Percentiles rank a stretch among this genome's conserved stretches.
Conservation (phyloP, 2,113 vertebrate genomes). For the Peucedramus taeniatus region DNA sequence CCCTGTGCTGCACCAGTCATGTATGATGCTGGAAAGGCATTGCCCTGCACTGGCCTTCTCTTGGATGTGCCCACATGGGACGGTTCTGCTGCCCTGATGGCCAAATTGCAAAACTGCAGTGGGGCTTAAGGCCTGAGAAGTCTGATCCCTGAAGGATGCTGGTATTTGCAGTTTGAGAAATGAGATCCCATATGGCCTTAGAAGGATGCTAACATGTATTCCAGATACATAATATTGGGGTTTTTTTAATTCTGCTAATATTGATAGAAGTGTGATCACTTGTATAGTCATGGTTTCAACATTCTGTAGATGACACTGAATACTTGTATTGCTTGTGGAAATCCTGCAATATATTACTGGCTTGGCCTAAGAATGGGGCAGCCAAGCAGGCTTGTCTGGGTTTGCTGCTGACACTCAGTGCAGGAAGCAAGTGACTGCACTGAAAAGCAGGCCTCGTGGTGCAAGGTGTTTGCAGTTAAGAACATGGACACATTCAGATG, state of each 20-base stretch:
- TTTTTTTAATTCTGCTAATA: not conserved
- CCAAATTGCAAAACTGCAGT: not conserved
- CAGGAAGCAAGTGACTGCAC: not conserved
- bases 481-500: not conserved
- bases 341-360: not conserved
- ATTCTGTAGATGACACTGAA: not conserved
- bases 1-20: not conserved
- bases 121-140: not conserved
- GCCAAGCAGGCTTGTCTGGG: not conserved
- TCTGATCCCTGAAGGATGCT: not conserved
- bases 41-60: not conserved
- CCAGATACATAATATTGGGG: not conserved
- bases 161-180: not conserved
- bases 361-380: not conserved
- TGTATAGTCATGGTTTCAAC: not conserved
- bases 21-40: accelerated
- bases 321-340: not conserved
- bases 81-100: not conserved
- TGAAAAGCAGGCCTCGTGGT: not conserved
- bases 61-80: not conserved
- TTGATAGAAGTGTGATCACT: not conserved
- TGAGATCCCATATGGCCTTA: not conserved
- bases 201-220: not conserved
- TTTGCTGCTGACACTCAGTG: not conserved
- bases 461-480: not conserved